A percentile compares a stretch with the other conserved stretches of the same genome.
Conservation (phyloP, 1,140 invertebrate species). For the Muscidifurax raptorellus region DNA sequence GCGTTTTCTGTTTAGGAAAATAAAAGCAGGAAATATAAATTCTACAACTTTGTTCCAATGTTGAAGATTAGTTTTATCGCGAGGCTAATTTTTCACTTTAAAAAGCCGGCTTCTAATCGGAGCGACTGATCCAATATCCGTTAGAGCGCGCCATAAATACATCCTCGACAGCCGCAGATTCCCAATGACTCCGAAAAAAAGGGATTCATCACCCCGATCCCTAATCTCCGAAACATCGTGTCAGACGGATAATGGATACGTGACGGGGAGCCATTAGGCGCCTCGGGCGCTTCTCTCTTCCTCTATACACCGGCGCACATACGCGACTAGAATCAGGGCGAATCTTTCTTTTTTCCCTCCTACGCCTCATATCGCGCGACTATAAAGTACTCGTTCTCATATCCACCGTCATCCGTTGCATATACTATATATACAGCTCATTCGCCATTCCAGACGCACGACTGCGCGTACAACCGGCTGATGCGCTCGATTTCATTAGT, state of each 20-base stretch:
- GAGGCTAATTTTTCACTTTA: no score
- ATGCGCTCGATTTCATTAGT: conserved; percentile 8
- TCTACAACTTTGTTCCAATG: no score
- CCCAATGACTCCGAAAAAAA: not conserved
- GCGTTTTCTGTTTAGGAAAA: no score
- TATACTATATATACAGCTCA: not conserved
- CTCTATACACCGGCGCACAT: not conserved
- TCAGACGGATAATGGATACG: conserved; percentile 31
- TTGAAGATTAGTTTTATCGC: no score
- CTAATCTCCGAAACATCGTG: conserved; percentile 12
- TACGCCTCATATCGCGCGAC: not conserved
- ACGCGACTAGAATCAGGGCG: conserved; percentile 14
- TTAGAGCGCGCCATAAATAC: not conserved
- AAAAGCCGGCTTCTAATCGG: not conserved
- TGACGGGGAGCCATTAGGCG: not conserved
- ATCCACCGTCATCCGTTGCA: not conserved
- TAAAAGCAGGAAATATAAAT: no score
- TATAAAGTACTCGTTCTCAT: not conserved
- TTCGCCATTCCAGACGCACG: conserved; percentile 27
- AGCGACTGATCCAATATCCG: not conserved
- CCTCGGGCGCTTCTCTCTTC: not conserved
- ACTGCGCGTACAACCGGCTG: not conserved
- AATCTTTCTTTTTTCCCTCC: not conserved
- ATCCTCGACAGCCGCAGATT: not conserved
- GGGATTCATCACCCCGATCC: not conserved